Conservation (phyloP, 2,113 vertebrate species). For the Formicarius rufipectus region DNA sequence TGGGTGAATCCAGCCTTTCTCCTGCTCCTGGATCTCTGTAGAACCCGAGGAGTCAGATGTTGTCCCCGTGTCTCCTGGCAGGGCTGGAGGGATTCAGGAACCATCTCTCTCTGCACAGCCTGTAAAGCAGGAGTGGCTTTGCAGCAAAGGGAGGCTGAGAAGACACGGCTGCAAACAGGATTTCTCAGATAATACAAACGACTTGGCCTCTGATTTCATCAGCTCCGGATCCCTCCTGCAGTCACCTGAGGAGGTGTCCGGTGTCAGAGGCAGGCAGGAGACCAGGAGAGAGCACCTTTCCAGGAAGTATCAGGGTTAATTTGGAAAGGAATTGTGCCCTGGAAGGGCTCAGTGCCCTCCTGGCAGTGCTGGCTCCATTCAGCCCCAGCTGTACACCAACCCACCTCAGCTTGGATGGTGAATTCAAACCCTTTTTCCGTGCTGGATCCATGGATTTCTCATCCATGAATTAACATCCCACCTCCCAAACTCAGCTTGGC, state of each 20-base stretch:
- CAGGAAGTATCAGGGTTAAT: not conserved
- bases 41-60: constrained; percentile 63
- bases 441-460: not conserved
- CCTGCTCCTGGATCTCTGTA: constrained; percentile 35
- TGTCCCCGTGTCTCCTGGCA: constrained; percentile 51
- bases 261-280: not conserved
- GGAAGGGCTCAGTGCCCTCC: not conserved
- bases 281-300: not conserved
- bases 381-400: not conserved
- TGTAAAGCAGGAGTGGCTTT: not conserved
- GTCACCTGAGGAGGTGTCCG: not conserved
- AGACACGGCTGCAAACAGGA: constrained; percentile 10
- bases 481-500: not conserved
- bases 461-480: not conserved
- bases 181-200: constrained; percentile 54
- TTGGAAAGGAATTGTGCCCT: not conserved
- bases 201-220: constrained; percentile 55
- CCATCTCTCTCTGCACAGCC: constrained; percentile 54
- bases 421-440: not conserved
- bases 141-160: not conserved
- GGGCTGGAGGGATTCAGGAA: constrained; percentile 60
- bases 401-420: not conserved
- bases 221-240: constrained; percentile 19
- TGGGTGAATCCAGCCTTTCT: constrained; percentile 52
- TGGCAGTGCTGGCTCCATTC: not conserved